phyloP scores from a whole-genome alignment of 1,140 invertebrate genomes.

The Lasioglossum baleicum region DNA sequence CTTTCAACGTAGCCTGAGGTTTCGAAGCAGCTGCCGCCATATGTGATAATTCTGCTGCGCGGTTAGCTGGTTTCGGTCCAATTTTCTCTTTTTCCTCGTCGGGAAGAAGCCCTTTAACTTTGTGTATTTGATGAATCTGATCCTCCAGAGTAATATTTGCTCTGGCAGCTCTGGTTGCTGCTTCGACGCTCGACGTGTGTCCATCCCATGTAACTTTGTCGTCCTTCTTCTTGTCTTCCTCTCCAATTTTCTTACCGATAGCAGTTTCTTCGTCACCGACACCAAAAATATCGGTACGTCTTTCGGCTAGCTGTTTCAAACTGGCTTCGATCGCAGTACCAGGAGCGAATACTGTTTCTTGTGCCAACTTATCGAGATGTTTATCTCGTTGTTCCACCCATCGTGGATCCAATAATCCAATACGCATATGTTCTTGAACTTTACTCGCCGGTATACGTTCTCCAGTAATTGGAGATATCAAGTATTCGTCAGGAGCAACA shows the following conservation, averaged over 20 bases:
- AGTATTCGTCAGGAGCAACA: conserved; percentile 89
- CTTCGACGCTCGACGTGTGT: conserved; percentile 96
- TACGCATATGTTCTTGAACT: conserved; percentile 98
- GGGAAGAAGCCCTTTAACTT: conserved; percentile 94
- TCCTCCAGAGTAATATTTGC: conserved; percentile 98
- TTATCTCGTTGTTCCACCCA: conserved; percentile 98
- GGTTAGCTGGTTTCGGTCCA: conserved; percentile 87
- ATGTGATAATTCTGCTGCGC: conserved; percentile 73
- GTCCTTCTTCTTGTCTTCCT: conserved; percentile 93
- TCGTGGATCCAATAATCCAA: conserved; percentile 97
- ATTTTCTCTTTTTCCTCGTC: conserved; percentile 97
- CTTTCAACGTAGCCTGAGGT: conserved; percentile 78
- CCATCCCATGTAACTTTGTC: conserved; percentile 99
- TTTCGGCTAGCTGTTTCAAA: conserved; percentile 96
- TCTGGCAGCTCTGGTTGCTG: conserved; percentile 92
- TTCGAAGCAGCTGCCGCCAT: conserved; percentile 78
- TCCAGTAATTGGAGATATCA: conserved; percentile 98
- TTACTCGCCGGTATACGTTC: conserved; percentile 98
- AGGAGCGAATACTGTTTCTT: conserved; percentile 92
- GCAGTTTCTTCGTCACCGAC: conserved; percentile 98
- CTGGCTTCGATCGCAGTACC: conserved; percentile 96
- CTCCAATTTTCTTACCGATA: conserved; percentile 99
- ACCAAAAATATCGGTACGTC: conserved; percentile 99
- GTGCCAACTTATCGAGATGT: conserved; percentile 90
- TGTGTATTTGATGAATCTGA: conserved; percentile 98